phyloP scores from a whole-genome alignment of 2,113 vertebrate species.

The Eurypyga helias region DNA sequence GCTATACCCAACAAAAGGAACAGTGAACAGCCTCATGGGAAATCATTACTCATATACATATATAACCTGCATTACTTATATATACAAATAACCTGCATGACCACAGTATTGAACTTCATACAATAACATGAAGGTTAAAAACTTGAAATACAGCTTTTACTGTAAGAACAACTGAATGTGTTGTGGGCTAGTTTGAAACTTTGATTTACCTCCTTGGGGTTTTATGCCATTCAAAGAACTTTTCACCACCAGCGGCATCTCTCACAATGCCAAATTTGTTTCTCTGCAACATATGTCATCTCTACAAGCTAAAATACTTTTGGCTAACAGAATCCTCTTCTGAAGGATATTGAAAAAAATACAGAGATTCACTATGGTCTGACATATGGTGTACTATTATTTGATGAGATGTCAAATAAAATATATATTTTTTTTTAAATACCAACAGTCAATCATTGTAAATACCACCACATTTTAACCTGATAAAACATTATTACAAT shows the following conservation, averaged over 20 bases:
- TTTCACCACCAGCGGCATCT: background rate
- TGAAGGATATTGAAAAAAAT: background rate
- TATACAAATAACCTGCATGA: background rate
- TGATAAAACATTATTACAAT: background rate
- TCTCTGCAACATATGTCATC: background rate
- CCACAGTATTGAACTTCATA: background rate
- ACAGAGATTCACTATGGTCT: background rate
- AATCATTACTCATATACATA: background rate
- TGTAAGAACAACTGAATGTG: background rate
- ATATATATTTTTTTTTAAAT: background rate
- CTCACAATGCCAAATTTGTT: background rate
- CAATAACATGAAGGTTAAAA: background rate
- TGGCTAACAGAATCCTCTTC: background rate
- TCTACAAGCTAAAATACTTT: background rate
- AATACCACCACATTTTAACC: background rate
- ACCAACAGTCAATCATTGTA: background rate
- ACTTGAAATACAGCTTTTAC: background rate
- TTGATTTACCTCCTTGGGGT: background rate
- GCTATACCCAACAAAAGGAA: background rate
- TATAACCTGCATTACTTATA: background rate
- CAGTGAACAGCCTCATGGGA: background rate
- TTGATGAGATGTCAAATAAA: background rate
- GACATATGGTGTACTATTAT: rapidly evolving
- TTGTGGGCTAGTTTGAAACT: background rate
- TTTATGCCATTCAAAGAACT: background rate